A percentile compares a stretch with the other conserved stretches of the same genome.
Evolutionary conservation across 2,113 vertebrate genomes (phyloP).

Genomic region (Symphodus melops): DNA sequence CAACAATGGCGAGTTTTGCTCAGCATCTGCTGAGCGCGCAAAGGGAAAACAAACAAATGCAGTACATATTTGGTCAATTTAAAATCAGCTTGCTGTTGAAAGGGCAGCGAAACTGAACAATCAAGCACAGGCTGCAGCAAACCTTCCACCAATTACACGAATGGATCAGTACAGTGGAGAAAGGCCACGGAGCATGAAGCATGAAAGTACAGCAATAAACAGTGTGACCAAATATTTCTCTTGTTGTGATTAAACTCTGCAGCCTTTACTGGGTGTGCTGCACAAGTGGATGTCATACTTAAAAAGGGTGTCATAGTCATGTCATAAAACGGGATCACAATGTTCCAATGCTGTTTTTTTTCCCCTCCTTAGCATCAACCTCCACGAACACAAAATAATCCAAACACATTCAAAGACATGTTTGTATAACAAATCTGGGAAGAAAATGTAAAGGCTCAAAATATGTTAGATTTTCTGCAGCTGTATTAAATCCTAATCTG

Average conservation of each 20-base stretch:
- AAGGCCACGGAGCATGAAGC: constrained; percentile 15
- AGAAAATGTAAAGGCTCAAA: constrained; percentile 20
- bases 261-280: background rate
- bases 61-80: background rate
- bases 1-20: background rate
- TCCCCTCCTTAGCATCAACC: background rate
- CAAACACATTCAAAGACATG: background rate
- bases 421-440: background rate
- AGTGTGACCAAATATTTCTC: background rate
- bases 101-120: constrained; percentile 10
- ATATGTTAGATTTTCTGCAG: background rate
- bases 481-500: constrained; percentile 23
- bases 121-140: constrained; percentile 6
- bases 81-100: constrained; percentile 5
- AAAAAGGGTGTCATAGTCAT: too few relatives aligned
- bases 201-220: background rate
- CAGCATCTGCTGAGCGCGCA: background rate
- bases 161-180: constrained; percentile 9
- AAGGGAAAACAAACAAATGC: background rate
- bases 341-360: background rate
- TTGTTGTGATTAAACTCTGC: constrained; percentile 2
- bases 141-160: constrained; percentile 29
- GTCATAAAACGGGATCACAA: background rate
- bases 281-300: background rate
- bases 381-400: background rate